Evolutionary conservation across 1,140 invertebrate genomes (phyloP).

Genomic region (Micrasema minimum): DNA sequence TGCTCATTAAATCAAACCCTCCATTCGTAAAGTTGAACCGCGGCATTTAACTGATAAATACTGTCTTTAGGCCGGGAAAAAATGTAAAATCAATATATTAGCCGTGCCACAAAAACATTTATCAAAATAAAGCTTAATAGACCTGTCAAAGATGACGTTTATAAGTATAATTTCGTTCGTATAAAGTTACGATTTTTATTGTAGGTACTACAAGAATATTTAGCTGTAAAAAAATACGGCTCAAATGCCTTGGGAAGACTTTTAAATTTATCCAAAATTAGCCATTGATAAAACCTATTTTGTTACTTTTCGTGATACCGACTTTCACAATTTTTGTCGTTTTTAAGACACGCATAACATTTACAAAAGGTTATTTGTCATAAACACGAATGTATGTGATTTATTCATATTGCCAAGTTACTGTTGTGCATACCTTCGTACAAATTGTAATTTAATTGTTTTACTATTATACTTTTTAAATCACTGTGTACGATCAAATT

Average conservation of each 20-base stretch:
- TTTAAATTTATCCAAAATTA: not conserved
- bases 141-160: constrained; percentile 22
- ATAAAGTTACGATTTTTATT: constrained; percentile 9
- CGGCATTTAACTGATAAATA: constrained; percentile 22
- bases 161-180: constrained; percentile 21
- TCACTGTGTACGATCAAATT: too few species aligned
- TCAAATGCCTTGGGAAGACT: not conserved
- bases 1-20: constrained; percentile 18
- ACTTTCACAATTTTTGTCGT: not conserved
- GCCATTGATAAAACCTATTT: not conserved
- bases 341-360: constrained; percentile 9
- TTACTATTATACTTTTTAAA: too few species aligned
- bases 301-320: not conserved
- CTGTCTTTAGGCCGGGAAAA: not conserved
- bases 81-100: constrained; percentile 27
- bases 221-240: not conserved
- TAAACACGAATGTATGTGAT: constrained; percentile 12
- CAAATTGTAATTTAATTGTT: too few species aligned
- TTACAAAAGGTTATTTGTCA: not conserved
- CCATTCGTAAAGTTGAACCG: not conserved
- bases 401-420: not conserved
- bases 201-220: not conserved
- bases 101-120: constrained; percentile 9
- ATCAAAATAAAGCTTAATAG: constrained; percentile 30
- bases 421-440: too few species aligned